Evolutionary conservation across 1,140 invertebrate genomes (phyloP).

Genomic region (Drosophila asahinai): DNA sequence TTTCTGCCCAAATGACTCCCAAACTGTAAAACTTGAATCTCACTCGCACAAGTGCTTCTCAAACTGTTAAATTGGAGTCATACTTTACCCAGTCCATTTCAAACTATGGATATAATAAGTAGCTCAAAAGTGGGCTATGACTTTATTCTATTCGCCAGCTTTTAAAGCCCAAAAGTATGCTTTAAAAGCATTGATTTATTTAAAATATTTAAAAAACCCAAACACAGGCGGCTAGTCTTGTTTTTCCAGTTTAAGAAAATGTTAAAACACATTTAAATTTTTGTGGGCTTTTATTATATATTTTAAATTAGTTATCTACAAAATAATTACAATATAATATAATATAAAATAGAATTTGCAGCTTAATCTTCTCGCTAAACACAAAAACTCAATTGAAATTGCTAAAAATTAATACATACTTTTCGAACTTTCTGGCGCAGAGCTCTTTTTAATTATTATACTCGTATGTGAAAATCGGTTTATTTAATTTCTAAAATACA

Average conservation of each 20-base stretch:
- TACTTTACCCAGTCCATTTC: no score
- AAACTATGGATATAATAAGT: no score
- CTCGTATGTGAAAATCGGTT: slow-evolving; percentile 15
- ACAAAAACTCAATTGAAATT: slow-evolving; percentile 64
- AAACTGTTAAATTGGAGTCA: no score
- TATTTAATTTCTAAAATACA: slow-evolving; percentile 70
- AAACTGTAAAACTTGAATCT: no score
- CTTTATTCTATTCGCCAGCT: no score
- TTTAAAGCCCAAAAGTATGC: no score
- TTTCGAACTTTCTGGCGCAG: slow-evolving; percentile 21
- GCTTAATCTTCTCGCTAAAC: slow-evolving; percentile 52
- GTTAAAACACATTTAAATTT: slow-evolving; percentile 20
- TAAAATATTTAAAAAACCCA: no score
- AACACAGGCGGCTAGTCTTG: no score
- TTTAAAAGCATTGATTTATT: no score
- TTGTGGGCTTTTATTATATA: slow-evolving; percentile 73
- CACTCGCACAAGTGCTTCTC: no score
- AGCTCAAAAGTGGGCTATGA: no score
- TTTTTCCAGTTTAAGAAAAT: not conserved
- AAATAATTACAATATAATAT: slow-evolving; percentile 75
- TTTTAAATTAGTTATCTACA: slow-evolving; percentile 81
- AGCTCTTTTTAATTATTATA: slow-evolving; percentile 19
- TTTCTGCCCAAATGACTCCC: no score
- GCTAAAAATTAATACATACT: slow-evolving; percentile 60
- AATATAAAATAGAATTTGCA: slow-evolving; percentile 64